Percentiles rank a stretch among this genome's conserved stretches.
phyloP scores from a whole-genome alignment of 2,113 vertebrate genomes.

The Serilophus lunatus region DNA sequence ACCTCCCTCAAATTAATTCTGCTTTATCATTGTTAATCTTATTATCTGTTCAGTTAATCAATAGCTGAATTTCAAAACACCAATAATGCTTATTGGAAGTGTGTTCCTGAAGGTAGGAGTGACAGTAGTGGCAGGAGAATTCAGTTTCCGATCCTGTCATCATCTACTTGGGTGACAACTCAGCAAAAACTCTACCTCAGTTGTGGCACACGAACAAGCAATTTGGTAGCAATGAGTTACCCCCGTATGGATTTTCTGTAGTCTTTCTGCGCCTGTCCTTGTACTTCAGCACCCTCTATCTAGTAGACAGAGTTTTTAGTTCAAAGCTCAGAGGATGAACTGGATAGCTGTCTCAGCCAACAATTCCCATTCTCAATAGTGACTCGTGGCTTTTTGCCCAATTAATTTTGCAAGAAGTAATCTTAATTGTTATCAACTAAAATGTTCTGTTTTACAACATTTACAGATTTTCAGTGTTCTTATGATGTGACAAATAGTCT shows the following conservation, averaged over 20 bases:
- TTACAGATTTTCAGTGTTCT: not conserved
- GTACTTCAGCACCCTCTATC: not conserved
- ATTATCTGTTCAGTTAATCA: conserved; percentile 70
- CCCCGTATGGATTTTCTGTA: not conserved
- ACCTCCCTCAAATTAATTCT: conserved; percentile 75
- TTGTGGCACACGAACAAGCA: not conserved
- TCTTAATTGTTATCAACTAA: not conserved
- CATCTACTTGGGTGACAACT: not conserved
- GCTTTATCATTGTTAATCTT: conserved; percentile 71
- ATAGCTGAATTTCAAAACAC: conserved; percentile 56
- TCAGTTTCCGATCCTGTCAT: not conserved
- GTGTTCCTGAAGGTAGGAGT: not conserved
- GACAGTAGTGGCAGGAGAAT: not conserved
- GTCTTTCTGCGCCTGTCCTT: not conserved
- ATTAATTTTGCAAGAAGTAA: not conserved
- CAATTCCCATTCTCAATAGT: not conserved
- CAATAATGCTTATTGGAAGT: not conserved
- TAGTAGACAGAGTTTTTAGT: not conserved
- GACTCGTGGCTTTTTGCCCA: not conserved
- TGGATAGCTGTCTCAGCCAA: not conserved
- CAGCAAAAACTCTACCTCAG: not conserved
- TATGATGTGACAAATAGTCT: not conserved
- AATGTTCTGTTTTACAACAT: not conserved
- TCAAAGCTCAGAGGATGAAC: not conserved
- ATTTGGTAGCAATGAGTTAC: not conserved